Base-by-base conservation (phyloP, 1,140 invertebrate species). In the Drosophila melanica region DNA sequence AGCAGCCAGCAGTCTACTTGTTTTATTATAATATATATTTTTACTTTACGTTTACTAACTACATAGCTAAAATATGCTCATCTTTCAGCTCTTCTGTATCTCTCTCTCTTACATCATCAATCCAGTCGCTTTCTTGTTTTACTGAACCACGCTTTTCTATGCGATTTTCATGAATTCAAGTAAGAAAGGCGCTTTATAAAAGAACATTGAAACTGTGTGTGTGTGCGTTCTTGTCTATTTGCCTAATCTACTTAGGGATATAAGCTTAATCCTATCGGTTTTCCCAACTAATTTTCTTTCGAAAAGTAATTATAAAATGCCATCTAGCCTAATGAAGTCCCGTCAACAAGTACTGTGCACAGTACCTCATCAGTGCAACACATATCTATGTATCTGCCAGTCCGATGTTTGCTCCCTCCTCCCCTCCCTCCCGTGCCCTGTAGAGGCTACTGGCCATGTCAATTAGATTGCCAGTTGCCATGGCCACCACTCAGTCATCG, bases 401-500 rank as follows among this genome's bases (percentile, higher is more conserved):
- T 12, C 30, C 30, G 45, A 35, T 0, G 33, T 3, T 10, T 9
- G 33, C 7, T 10, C 1, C 30, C 11, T 33, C 7, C 16, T 18
- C 14, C 5, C 8, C 45, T 11, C n/a, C 4, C 16, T n/a, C 10
- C 23, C 20, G 9, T 33, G 5, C 45, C 48, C 33, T 4, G 45
- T 35, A 57, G 33, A 4, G 39, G 60, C 51, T 18, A 62, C 23
- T 47, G 42, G 44, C 66, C 71, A 59, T 85, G 80, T 85, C 77
- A 84, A 80, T 85, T 84, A 80, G 77, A 84, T 50, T 59, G 80
- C 60, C 81, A 85, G 76, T 84, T 82, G 80, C 75, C 71, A 72
- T 67, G 67, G 41, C 35, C 54, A 69, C 39, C 78, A 60, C 45
- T 66, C 70, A 42, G 76, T 62, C 65, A 45, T 63, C 58, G 67